Evolutionary conservation across 2,797 vertebrate species (phyloP), one percentile per base, ranked within the genome.

Genomic region (Brotula barbata): DNA sequence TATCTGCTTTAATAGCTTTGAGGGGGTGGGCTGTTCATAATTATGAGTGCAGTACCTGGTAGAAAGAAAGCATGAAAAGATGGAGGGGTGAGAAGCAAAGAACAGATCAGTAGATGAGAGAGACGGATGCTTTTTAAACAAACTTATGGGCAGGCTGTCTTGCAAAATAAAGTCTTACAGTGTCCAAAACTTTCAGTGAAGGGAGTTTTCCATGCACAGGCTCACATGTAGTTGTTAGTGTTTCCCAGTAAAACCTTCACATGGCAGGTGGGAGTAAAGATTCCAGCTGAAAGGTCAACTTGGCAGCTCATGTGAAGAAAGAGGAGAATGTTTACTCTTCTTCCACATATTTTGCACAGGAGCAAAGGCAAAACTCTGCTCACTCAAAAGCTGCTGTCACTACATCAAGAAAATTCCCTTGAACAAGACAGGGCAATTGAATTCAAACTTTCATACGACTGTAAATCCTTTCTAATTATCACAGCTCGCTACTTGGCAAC

Each of bases 401-500:
- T 58, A 57, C n/a, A 63, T 80, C 53, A 69, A 65, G 50, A 46
- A 36, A 36, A 59, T 55, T 67, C 34, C 22, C 51, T 49, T 1
- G 44, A 75, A 73, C 19, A 56, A 68, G 72, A 55, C 50, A 20
- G 52, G 15, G 34, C 65, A 78, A 82, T 58, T 56, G 65, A 64
- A 31, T 58, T 81, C 42, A 59, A 68, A 62, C 57, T 55, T 51
- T 31, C 75, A 60, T 53, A 12, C 51, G n/a, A n/a, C n/a, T n/a
- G n/a, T 66, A 75, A 82, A 82, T 71, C 76, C 64, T 71, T 49
- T 56, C 19, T 10, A 72, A 81, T 79, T 64, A 80, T 73, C 23
- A 1, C 61, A 8, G 50, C 37, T 78, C 75, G 76, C 78, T 45
- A 51, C 46, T 73, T 69, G 65, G 55, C 68, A 65, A 19, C 36